Base-by-base conservation (phyloP, 2,797 vertebrate species). In the Chromis chromis region DNA sequence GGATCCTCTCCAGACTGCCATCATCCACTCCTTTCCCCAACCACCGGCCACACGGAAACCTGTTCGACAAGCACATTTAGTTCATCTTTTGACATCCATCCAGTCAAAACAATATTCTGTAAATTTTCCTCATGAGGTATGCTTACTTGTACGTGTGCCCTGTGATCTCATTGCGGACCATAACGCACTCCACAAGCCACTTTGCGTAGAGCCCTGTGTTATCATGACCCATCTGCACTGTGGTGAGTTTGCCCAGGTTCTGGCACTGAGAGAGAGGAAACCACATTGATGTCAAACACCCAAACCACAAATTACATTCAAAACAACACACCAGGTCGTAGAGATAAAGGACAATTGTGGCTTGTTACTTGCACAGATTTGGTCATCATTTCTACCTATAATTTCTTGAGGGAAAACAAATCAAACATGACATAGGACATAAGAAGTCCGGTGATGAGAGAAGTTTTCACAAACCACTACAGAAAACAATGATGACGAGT, bases 41-140 rank as follows among this genome's bases (percentile, higher is more conserved):
- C 98, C 98, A 99, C 46, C 98, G 96, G 61, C 98, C 98, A 28
- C 98, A 99, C 0, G 97, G 98, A 89, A 99, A 99, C 94, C 98
- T 99, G 67, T n/a, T 11, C 59, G 56, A 25, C 52, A 60, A 57
- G 61, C 25, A 39, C 3, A 6, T 16, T 1, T 0, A 17, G 17
- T 48, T 50, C 1, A 55, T 42, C 13, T 52, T 58, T 55, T 27
- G 4, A 28, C 8, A 61, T 24, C 0, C 2, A 6, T 1, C 14
- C 3, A 2, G 3, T 24, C 22, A 33, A 56, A 65, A 42, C 0
- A 0, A 57, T 17, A 28, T 8, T 0, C 5, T 1, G 25, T 16
- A 14, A 0, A 36, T 28, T 44, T 44, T 40, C 36, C 25, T 57
- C 10, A 49, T 24, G 54, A 50, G 8, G n/a, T 1, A 21, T 59